These are phyloP conservation scores for Isaurus tuberculatus DNA, from an alignment of 92 coral and sea anemone species.

Conservation along the genomic window DNA sequence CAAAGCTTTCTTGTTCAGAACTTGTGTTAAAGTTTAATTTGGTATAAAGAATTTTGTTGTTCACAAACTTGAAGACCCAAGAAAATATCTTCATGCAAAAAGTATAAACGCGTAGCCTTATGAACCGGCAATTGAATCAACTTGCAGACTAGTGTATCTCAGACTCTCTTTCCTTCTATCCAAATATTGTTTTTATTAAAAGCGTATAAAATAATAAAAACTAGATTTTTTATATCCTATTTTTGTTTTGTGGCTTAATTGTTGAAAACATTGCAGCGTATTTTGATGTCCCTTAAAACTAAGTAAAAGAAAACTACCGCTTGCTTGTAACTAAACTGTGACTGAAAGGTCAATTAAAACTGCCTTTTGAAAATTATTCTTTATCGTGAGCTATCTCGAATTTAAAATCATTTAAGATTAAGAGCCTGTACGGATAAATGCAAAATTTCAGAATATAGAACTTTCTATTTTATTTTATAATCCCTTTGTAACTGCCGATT, in stretches of 20 bases:
- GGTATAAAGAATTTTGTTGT: too few species aligned
- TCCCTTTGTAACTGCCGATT: constrained; percentile 29
- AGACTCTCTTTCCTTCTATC: too few species aligned
- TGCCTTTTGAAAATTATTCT: not conserved
- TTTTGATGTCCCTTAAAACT: not conserved
- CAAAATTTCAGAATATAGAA: not conserved
- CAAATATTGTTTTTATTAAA: too few species aligned
- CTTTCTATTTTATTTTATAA: not conserved
- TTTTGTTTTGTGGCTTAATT: not conserved
- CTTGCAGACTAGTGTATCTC: too few species aligned
- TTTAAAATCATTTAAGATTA: not conserved
- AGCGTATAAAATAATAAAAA: not conserved
- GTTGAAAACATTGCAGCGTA: not conserved
- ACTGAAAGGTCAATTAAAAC: not conserved
- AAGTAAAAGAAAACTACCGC: not conserved
- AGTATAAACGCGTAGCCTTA: too few species aligned
- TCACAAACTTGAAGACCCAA: too few species aligned
- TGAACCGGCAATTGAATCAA: too few species aligned
- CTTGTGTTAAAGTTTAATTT: too few species aligned
- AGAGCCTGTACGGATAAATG: not conserved
- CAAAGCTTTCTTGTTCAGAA: too few species aligned
- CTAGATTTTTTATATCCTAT: not conserved
- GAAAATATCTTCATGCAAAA: too few species aligned
- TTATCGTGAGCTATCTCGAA: not conserved
- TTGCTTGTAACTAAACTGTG: not conserved